Base-by-base conservation (phyloP, 2,888 invertebrate genomes). In the Cataglyphis rosenhaueri region DNA sequence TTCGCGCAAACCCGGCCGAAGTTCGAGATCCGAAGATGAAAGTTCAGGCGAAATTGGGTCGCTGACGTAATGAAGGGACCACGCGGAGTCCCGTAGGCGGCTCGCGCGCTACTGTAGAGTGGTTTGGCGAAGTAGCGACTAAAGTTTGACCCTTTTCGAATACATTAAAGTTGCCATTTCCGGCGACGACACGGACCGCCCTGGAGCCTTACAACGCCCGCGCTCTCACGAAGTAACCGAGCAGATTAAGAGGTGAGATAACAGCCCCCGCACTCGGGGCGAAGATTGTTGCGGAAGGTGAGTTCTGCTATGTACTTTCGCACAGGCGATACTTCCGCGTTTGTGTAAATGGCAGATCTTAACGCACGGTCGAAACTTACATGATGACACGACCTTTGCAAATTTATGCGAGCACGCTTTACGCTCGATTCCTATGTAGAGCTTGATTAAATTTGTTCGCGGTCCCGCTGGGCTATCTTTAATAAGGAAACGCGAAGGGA, bases 121-220 rank as follows among this genome's bases (percentile, higher is more conserved):
- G 89, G 86, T 89, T 89, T 84, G 71, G 81, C 74, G 83, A 89
- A 89, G 89, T 89, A 87, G 86, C 71, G 79, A 82, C 55, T 84
- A 75, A 89, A 89, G 88, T 89, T 89, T 86, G 88, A 87, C 88
- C 89, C 85, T 88, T 89, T 89, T 89, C 88, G 86, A 88, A 89
- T 89, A 85, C 89, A 89, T 89, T 89, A 89, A 88, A 89, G 83
- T 89, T 87, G 66, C 74, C 62, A 32, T 79, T 76, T 73, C 79
- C 61, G 55, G 41, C 85, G 82, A 84, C 84, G 84, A 83, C 84
- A 83, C 75, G 38, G 41, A 48, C 12, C 87, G 71, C 65, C 76
- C 61, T 52, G 12, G 82, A 70, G 65, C 83, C 78, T 25, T 81
- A 82, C 86, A 85, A 85, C 78, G 65, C 44, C 55, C 35, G 35